Evolutionary conservation across 2,797 vertebrate species (phyloP).

Genomic region (Spinibarbus caldwelli): DNA sequence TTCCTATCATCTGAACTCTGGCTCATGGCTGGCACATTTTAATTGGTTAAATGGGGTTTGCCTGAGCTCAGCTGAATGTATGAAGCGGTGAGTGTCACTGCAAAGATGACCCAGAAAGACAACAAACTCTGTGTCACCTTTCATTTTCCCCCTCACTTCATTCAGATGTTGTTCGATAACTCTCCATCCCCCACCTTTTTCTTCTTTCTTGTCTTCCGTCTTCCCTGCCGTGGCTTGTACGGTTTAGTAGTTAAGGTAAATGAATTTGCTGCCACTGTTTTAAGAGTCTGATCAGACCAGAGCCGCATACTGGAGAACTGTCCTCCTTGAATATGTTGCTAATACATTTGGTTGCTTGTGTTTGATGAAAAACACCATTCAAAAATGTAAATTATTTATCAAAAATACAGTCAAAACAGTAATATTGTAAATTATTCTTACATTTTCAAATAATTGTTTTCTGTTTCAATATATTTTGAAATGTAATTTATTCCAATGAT

Average conservation of each 20-base stretch:
- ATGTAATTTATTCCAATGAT: not conserved
- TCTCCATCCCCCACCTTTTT: not conserved
- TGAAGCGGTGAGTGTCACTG: not conserved
- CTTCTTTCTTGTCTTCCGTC: not conserved
- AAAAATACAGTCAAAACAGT: not conserved
- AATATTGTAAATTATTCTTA: not conserved
- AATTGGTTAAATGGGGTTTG: not conserved
- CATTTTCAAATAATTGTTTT: not conserved
- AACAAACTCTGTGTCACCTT: slow-evolving; percentile 58
- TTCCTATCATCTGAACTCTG: not conserved
- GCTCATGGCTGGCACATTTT: not conserved
- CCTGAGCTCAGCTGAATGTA: not conserved
- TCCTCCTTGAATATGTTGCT: no score
- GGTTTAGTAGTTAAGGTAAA: slow-evolving; percentile 16
- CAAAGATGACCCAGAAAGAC: not conserved
- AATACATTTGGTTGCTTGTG: no score
- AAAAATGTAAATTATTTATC: not conserved
- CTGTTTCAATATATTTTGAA: not conserved
- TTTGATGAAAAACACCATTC: not conserved
- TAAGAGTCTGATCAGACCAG: not conserved
- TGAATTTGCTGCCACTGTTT: not conserved
- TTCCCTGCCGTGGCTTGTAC: slow-evolving; percentile 3
- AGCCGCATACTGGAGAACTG: not conserved
- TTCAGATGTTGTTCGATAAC: slow-evolving; percentile 41
- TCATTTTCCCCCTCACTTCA: slow-evolving; percentile 63